Conservation (phyloP, 2,113 vertebrate genomes). For the Bos javanicus region DNA sequence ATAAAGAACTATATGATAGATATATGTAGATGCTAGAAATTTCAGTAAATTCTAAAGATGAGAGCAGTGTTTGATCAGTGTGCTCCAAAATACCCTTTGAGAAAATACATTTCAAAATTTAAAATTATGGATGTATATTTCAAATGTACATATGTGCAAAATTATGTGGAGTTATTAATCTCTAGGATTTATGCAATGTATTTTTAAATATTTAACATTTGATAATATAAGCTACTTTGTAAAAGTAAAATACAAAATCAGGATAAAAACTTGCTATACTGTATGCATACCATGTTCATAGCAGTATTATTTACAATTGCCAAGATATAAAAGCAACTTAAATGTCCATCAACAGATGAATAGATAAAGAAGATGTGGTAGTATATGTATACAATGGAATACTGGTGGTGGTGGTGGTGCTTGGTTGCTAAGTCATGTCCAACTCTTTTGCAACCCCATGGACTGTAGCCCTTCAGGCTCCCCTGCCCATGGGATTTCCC, state of each 20-base stretch:
- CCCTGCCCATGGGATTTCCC: neutral
- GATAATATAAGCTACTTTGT: neutral
- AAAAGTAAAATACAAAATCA: neutral
- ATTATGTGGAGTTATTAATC: neutral
- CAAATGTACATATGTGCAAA: neutral
- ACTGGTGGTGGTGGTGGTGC: neutral
- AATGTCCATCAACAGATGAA: neutral
- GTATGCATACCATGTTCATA: neutral
- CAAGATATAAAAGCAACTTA: neutral
- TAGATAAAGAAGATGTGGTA: neutral
- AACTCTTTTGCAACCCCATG: neutral
- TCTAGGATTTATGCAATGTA: neutral
- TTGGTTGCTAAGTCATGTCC: neutral
- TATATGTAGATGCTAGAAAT: neutral
- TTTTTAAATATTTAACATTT: neutral
- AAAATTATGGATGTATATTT: neutral
- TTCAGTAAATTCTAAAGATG: neutral
- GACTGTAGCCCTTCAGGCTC: neutral
- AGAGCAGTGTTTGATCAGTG: neutral
- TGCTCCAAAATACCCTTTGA: neutral
- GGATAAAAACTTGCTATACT: neutral
- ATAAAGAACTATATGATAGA: neutral
- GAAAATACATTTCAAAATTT: neutral
- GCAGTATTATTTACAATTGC: neutral
- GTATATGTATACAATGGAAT: neutral